Conservation (phyloP, 2,113 vertebrate genomes). For the Mastomys coucha region DNA sequence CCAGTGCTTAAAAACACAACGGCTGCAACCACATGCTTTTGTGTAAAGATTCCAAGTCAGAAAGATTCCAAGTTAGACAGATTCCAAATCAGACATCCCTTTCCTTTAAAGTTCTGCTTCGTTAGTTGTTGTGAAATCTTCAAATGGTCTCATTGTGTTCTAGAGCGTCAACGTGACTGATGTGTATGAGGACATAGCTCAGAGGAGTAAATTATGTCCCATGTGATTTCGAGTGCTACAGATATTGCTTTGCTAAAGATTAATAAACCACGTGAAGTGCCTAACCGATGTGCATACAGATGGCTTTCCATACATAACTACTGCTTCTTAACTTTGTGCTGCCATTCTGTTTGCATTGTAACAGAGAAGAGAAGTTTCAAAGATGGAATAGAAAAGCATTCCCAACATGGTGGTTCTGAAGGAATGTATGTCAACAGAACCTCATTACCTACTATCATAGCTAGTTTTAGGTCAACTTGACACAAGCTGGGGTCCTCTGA, state of each 20-base stretch:
- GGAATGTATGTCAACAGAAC: neutral
- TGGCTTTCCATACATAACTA: neutral
- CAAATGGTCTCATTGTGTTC: slow-evolving; percentile 10
- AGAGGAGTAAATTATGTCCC: neutral
- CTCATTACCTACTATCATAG: neutral
- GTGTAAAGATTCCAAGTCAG: slow-evolving; percentile 2
- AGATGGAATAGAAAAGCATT: neutral
- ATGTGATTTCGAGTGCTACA: neutral
- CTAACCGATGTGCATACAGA: neutral
- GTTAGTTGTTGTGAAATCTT: slow-evolving; percentile 10
- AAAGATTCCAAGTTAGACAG: slow-evolving; percentile 4
- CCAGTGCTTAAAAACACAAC: neutral
- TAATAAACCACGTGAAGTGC: neutral
- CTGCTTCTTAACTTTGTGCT: neutral
- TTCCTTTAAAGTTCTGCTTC: slow-evolving; percentile 35
- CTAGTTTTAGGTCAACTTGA: neutral
- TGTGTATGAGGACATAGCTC: neutral
- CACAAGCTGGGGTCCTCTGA: neutral
- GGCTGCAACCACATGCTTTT: neutral
- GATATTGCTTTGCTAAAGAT: neutral
- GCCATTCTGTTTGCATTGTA: neutral
- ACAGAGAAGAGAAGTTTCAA: neutral
- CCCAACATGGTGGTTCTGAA: neutral
- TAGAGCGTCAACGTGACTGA: neutral
- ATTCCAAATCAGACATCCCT: slow-evolving; percentile 18